Percentiles rank a stretch among this genome's conserved stretches.
These are phyloP conservation scores for Drosophila mimetica DNA, from an alignment of 2,888 invertebrate species.

Conservation along the genomic window DNA sequence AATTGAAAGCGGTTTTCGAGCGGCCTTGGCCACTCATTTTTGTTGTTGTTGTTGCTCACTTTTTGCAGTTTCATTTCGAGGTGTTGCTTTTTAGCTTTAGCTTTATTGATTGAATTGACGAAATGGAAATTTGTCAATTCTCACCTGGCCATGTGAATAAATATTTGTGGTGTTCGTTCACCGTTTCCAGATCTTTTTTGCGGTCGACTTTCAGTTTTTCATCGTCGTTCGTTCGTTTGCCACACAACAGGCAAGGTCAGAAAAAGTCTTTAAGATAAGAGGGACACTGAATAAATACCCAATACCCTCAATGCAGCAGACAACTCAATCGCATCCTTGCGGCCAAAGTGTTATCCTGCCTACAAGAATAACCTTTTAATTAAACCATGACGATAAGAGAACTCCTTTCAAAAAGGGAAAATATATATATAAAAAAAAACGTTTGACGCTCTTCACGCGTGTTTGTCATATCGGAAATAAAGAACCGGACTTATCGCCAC, in stretches of 20 bases:
- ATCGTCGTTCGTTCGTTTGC: conserved; percentile 49
- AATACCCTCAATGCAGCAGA: conserved; percentile 17
- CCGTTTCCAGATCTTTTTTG: conserved; percentile 43
- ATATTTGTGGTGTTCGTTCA: conserved; percentile 57
- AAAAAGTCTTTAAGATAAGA: conserved; percentile 80
- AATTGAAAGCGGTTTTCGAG: conserved; percentile 80
- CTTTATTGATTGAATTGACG: conserved; percentile 74
- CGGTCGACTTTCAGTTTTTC: conserved; percentile 70
- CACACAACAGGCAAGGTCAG: conserved; percentile 61
- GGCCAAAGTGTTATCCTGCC: conserved; percentile 39
- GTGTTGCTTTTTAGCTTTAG: conserved; percentile 26
- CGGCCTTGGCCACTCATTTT: conserved; percentile 59
- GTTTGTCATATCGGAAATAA: conserved; percentile 63
- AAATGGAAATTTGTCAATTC: conserved; percentile 80
- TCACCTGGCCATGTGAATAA: conserved; percentile 65
- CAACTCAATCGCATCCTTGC: conserved; percentile 61
- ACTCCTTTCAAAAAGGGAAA: not conserved
- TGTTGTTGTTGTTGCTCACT: conserved; percentile 27
- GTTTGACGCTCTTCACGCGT: conserved; percentile 74
- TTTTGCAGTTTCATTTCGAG: conserved; percentile 12
- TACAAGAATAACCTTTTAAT: conserved; percentile 83
- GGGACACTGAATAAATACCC: conserved; percentile 14
- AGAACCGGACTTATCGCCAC: conserved; percentile 39
- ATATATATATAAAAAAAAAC: conserved; percentile 37
- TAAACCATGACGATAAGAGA: conserved; percentile 71